These are phyloP conservation scores for Iphiclides podalirius DNA, from an alignment of 2,888 invertebrate genomes.

Conservation along the genomic window DNA sequence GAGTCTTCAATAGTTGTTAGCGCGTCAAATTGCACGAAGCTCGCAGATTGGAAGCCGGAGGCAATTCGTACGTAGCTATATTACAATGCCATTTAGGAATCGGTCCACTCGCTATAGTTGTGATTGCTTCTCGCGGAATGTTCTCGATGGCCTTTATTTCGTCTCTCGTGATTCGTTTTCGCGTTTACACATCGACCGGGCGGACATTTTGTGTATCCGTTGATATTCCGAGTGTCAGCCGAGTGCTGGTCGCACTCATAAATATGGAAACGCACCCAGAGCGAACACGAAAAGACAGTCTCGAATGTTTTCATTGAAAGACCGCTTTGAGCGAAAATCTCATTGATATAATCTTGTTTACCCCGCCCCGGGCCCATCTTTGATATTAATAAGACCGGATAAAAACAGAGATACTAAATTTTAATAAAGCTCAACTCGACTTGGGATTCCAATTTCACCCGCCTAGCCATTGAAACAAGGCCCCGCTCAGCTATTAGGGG, in stretches of 20 bases:
- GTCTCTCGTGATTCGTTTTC: slow-evolving; percentile 8
- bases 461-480: slow-evolving; percentile 30
- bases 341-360: slow-evolving; percentile 25
- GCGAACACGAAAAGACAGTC: not conserved
- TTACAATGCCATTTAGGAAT: slow-evolving; percentile 57
- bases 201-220: too few species aligned
- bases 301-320: slow-evolving; percentile 10
- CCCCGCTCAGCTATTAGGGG: slow-evolving; percentile 26
- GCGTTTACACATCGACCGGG: too few species aligned
- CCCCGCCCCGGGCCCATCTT: slow-evolving; percentile 35
- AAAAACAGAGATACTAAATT: slow-evolving; percentile 33
- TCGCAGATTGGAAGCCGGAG: slow-evolving; percentile 40
- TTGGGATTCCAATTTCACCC: slow-evolving; percentile 31
- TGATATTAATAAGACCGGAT: slow-evolving; percentile 34
- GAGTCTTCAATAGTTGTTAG: slow-evolving; percentile 52
- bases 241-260: too few species aligned
- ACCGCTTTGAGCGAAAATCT: too few species aligned
- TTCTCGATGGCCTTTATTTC: slow-evolving; percentile 30
- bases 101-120: slow-evolving; percentile 59
- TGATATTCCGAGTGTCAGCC: too few species aligned
- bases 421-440: slow-evolving; percentile 42
- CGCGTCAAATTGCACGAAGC: slow-evolving; percentile 52
- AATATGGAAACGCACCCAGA: not conserved
- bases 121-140: slow-evolving; percentile 61
- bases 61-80: slow-evolving; percentile 35